Percentiles rank a stretch among this genome's conserved stretches.
phyloP scores from a whole-genome alignment of 2,888 invertebrate genomes.

The Hyles lineata region DNA sequence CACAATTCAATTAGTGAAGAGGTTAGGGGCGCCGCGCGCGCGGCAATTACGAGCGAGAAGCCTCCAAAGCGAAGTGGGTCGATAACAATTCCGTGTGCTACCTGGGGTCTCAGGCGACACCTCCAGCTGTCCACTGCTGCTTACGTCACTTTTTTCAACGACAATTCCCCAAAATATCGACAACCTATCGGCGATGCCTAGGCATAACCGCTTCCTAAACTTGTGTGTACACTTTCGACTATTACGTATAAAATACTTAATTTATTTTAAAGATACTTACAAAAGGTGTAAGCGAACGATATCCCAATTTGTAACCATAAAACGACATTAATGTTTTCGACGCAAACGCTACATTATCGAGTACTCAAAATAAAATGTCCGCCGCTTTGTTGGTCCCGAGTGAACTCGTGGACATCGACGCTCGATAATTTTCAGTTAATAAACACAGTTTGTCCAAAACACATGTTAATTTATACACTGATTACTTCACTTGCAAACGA shows the following conservation, averaged over 20 bases:
- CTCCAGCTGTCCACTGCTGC: conserved; percentile 69
- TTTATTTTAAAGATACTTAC: conserved; percentile 72
- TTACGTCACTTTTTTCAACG: conserved; percentile 78
- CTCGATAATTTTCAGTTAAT: conserved; percentile 75
- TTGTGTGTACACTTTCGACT: conserved; percentile 55
- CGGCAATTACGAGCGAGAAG: conserved; percentile 76
- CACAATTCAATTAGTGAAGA: conserved; percentile 81
- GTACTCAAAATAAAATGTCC: conserved; percentile 86
- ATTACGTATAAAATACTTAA: conserved; percentile 59
- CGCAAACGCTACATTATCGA: conserved; percentile 85
- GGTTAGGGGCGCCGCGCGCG: conserved; percentile 84
- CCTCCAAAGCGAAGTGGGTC: conserved; percentile 78
- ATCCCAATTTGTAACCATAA: conserved; percentile 81
- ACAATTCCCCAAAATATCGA: conserved; percentile 76
- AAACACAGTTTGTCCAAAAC: conserved; percentile 69
- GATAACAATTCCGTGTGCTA: conserved; percentile 67
- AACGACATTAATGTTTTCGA: conserved; percentile 84
- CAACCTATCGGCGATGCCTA: conserved; percentile 72
- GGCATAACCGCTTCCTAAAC: conserved; percentile 68
- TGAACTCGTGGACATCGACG: conserved; percentile 85
- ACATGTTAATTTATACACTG: conserved; percentile 75
- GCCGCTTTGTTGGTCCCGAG: conserved; percentile 85
- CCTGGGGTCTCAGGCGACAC: conserved; percentile 54
- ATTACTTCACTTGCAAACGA: conserved; percentile 70
- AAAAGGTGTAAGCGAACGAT: conserved; percentile 83